Percentiles rank a stretch among this genome's conserved stretches.
These are phyloP conservation scores for Thaumatotibia leucotreta DNA, from an alignment of 1,140 invertebrate species.

Conservation along the genomic window DNA sequence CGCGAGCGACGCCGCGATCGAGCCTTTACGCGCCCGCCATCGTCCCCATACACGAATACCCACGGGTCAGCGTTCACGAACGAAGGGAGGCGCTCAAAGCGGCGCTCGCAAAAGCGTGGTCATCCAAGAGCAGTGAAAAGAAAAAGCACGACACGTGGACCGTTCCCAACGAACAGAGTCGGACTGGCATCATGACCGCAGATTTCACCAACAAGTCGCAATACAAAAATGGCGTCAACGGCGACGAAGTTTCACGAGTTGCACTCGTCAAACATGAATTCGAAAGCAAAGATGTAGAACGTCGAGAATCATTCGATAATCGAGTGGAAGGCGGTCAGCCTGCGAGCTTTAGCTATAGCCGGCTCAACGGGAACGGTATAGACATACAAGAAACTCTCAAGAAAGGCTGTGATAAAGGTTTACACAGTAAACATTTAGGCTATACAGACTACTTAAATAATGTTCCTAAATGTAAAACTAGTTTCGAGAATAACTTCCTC, in stretches of 20 bases:
- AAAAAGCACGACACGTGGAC: conserved; percentile 72
- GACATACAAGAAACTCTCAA: conserved; percentile 68
- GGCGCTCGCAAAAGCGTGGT: conserved; percentile 74
- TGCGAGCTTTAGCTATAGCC: conserved; percentile 52
- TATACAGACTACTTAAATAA: conserved; percentile 68
- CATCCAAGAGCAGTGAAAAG: conserved; percentile 71
- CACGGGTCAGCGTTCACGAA: conserved; percentile 72
- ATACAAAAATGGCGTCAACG: conserved; percentile 42
- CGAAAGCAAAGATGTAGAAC: conserved; percentile 59
- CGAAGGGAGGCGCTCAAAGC: conserved; percentile 69
- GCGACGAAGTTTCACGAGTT: conserved; percentile 50
- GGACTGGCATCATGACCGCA: conserved; percentile 49
- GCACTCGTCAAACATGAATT: conserved; percentile 64
- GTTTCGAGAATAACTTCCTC: conserved; percentile 71
- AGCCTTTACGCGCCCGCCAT: conserved; percentile 67
- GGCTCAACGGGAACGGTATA: conserved; percentile 58
- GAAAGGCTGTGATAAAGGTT: conserved; percentile 71
- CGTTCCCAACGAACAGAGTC: conserved; percentile 59
- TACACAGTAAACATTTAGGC: conserved; percentile 66
- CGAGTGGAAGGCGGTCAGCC: conserved; percentile 49
- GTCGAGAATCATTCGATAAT: conserved; percentile 40
- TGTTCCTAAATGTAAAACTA: conserved; percentile 75
- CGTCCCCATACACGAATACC: conserved; percentile 75
- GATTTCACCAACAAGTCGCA: conserved; percentile 54
- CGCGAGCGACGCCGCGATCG: conserved; percentile 66